A percentile compares a stretch with the other conserved stretches of the same genome.
These are phyloP conservation scores for Poeciliopsis prolifica DNA, from an alignment of 2,113 vertebrate genomes.

Conservation along the genomic window DNA sequence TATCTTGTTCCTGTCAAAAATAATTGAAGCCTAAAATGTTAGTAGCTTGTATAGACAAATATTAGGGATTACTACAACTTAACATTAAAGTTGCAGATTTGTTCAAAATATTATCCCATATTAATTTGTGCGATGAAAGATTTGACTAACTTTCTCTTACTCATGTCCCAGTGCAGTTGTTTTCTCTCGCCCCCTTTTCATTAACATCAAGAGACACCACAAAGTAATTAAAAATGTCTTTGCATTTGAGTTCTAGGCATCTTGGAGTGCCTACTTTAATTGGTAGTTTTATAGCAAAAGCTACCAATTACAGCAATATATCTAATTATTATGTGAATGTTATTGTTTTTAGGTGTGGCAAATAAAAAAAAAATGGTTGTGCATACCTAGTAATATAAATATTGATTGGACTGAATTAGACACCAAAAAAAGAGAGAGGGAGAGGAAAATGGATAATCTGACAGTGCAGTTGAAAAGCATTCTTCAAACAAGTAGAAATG, in stretches of 20 bases:
- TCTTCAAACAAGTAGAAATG: not conserved
- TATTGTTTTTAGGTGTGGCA: not conserved
- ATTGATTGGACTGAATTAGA: not conserved
- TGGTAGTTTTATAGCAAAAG: not conserved
- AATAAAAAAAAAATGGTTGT: not conserved
- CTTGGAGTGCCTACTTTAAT: not conserved
- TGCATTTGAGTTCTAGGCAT: not conserved
- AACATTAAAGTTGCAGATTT: not conserved
- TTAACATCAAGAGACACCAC: not conserved
- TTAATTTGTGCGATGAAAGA: not conserved
- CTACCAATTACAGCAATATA: not conserved
- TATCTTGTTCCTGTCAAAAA: not conserved
- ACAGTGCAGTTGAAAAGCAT: not conserved
- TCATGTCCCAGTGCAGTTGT: not conserved
- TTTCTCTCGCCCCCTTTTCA: not conserved
- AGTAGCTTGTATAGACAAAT: not conserved
- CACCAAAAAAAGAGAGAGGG: too few species aligned
- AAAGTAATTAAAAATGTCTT: not conserved
- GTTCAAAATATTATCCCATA: not conserved
- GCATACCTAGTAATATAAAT: not conserved
- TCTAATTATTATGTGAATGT: not conserved
- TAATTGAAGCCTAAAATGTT: not conserved
- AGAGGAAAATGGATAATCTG: not conserved
- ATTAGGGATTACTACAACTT: not conserved
- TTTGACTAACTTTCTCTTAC: not conserved